phyloP scores from a whole-genome alignment of 1,140 invertebrate species.

The Eupristina koningsbergeri region DNA sequence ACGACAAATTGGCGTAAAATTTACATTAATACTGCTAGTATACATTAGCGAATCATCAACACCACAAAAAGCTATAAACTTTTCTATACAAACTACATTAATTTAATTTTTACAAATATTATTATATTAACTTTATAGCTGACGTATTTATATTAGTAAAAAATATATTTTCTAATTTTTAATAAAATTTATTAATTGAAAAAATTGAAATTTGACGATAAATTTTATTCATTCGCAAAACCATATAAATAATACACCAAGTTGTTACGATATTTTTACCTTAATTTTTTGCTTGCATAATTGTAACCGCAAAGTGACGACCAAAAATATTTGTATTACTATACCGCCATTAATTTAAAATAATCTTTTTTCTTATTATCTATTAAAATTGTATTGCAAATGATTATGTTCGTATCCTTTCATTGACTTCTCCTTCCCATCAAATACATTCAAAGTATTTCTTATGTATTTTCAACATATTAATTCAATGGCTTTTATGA shows the following conservation, averaged over 20 bases:
- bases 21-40: neutral
- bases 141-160: slow-evolving; percentile 9
- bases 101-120: neutral
- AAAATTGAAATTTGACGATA: slow-evolving; percentile 10
- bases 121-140: slow-evolving; percentile 15
- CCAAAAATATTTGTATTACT: slow-evolving; percentile 46
- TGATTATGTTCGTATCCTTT: slow-evolving; percentile 11
- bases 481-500: neutral
- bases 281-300: slow-evolving; percentile 10
- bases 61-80: neutral
- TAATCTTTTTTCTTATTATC: neutral
- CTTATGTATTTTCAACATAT: neutral
- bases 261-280: neutral
- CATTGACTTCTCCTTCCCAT: neutral
- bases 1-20: neutral
- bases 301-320: slow-evolving; percentile 50
- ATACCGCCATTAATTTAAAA: slow-evolving; percentile 17
- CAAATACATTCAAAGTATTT: slow-evolving; percentile 37
- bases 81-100: slow-evolving; percentile 8
- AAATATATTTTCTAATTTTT: slow-evolving; percentile 26
- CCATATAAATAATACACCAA: neutral
- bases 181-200: slow-evolving; percentile 3
- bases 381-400: slow-evolving; percentile 9
- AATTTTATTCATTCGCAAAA: neutral
- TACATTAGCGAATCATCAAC: neutral